Conservation (phyloP, 2,113 vertebrate genomes). For the Mohoua ochrocephala region DNA sequence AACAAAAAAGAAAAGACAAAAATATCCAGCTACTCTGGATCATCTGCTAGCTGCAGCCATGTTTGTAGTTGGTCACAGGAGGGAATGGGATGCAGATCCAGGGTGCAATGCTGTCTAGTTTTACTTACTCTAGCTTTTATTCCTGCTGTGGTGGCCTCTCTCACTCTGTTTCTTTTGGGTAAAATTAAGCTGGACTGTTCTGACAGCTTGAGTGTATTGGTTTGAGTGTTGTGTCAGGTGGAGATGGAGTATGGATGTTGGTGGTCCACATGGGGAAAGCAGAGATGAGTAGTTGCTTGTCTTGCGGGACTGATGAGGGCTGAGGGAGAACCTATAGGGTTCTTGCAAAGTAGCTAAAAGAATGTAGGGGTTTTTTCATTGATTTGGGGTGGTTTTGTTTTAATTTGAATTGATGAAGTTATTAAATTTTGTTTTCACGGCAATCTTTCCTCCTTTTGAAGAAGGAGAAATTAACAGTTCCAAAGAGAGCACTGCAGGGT, state of each 20-base stretch:
- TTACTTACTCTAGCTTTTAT: background rate
- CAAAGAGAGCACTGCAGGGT: background rate
- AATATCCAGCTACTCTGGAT: background rate
- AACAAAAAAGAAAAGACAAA: background rate
- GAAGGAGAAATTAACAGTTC: background rate
- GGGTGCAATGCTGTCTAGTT: background rate
- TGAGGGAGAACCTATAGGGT: background rate
- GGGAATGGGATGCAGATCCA: background rate
- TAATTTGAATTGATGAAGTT: background rate
- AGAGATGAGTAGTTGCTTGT: background rate
- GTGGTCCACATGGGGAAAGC: background rate
- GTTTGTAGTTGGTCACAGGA: background rate
- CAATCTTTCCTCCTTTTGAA: background rate
- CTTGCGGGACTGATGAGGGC: background rate
- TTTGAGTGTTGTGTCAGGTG: background rate
- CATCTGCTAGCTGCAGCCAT: background rate
- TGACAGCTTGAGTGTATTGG: background rate
- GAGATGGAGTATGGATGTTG: background rate
- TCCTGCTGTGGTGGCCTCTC: background rate
- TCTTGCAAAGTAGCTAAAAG: background rate
- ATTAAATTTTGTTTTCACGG: background rate
- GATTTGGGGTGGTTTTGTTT: background rate
- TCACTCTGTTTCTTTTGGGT: background rate
- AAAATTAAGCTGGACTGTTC: background rate
- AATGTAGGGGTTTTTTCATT: background rate